Evolutionary conservation across 2,797 vertebrate species (phyloP).

Genomic region (Pangasius mekongensis): DNA sequence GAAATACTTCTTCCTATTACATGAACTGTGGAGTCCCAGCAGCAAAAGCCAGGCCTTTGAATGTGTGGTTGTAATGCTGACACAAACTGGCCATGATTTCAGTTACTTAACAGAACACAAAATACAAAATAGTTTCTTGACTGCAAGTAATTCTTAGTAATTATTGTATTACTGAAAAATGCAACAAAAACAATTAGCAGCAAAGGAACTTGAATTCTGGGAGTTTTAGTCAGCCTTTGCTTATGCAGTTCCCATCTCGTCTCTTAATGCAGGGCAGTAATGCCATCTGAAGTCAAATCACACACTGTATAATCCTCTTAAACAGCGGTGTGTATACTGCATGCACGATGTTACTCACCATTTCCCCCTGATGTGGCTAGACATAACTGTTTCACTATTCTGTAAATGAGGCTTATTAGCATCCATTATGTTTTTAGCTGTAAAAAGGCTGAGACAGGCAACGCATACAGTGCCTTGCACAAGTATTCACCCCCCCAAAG

Average conservation of each 20-base stretch:
- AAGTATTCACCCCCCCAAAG: neutral
- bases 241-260: slow-evolving; percentile 43
- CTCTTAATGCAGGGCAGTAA: slow-evolving; percentile 48
- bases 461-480: neutral
- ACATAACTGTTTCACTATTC: slow-evolving; percentile 48
- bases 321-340: slow-evolving; percentile 44
- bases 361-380: slow-evolving; percentile 52
- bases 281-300: slow-evolving; percentile 57
- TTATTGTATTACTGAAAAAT: neutral
- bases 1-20: slow-evolving; percentile 51
- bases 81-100: slow-evolving; percentile 39
- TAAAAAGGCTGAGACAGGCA: slow-evolving; percentile 23
- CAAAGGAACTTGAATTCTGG: neutral
- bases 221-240: slow-evolving; percentile 39
- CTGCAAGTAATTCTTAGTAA: neutral
- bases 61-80: slow-evolving; percentile 33
- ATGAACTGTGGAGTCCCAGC: slow-evolving; percentile 47
- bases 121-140: neutral
- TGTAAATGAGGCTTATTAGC: slow-evolving; percentile 46
- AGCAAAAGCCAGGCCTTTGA: slow-evolving; percentile 45
- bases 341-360: slow-evolving; percentile 44
- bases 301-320: slow-evolving; percentile 59
- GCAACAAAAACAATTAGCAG: neutral
- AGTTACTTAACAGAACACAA: slow-evolving; percentile 39
- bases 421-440: slow-evolving; percentile 39